Evolutionary conservation across 2,888 invertebrate genomes (phyloP).

Genomic region (Epirrhoe alternata): DNA sequence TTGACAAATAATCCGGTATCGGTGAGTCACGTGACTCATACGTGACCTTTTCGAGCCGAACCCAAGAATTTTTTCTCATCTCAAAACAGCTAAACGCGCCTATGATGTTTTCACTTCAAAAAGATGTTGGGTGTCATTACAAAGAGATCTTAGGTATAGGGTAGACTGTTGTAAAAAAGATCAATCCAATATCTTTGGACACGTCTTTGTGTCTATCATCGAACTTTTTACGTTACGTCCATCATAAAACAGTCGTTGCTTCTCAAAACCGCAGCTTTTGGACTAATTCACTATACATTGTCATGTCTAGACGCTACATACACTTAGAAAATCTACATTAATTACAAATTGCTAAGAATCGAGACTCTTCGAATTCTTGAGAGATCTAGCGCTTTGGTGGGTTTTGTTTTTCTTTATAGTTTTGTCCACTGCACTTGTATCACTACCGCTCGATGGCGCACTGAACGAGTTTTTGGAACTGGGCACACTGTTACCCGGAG

Average conservation of each 20-base stretch:
- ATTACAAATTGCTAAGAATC: slow-evolving; percentile 81
- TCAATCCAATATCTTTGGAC: background rate
- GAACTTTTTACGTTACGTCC: background rate
- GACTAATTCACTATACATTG: slow-evolving; percentile 75
- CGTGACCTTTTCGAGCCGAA: too few relatives aligned
- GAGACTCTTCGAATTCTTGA: slow-evolving; percentile 81
- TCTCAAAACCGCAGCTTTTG: slow-evolving; percentile 39
- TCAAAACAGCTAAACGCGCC: too few relatives aligned
- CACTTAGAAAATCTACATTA: slow-evolving; percentile 84
- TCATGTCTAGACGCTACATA: slow-evolving; percentile 68
- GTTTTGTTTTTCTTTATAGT: slow-evolving; percentile 68
- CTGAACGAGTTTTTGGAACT: slow-evolving; percentile 74
- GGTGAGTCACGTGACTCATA: too few relatives aligned
- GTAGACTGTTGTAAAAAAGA: too few relatives aligned
- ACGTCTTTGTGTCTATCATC: background rate
- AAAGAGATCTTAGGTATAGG: too few relatives aligned
- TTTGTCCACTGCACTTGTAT: slow-evolving; percentile 62
- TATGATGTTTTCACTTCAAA: too few relatives aligned
- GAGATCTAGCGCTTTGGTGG: slow-evolving; percentile 66
- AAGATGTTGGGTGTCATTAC: too few relatives aligned
- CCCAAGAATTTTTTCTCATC: too few relatives aligned
- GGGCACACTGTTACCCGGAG: slow-evolving; percentile 75
- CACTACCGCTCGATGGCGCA: slow-evolving; percentile 57
- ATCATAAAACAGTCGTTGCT: background rate
- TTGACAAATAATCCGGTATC: too few relatives aligned